Evolutionary conservation across 1,140 invertebrate species (phyloP).

Genomic region (Frieseomelitta varia): DNA sequence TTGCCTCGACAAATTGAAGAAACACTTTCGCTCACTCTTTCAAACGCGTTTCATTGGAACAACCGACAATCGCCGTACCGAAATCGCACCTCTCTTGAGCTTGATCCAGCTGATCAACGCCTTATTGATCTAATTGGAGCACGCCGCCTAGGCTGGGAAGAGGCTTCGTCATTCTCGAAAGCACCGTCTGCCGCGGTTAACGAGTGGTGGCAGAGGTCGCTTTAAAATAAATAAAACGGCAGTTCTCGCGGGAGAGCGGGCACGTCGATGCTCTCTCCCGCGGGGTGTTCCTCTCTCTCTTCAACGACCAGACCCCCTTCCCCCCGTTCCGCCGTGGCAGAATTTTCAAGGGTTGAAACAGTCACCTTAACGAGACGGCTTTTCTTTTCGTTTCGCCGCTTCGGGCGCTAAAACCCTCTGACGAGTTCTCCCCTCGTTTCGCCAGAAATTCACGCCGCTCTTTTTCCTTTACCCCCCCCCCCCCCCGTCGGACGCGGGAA

Average conservation of each 20-base stretch:
- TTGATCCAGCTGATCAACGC: neutral
- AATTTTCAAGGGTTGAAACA: slow-evolving; percentile 64
- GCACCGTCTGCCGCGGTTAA: neutral
- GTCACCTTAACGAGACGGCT: slow-evolving; percentile 67
- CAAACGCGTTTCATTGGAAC: no score
- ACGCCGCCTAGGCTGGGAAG: no score
- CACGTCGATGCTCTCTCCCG: slow-evolving; percentile 13
- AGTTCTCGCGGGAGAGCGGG: neutral
- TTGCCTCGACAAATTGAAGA: no score
- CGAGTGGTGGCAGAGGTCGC: neutral
- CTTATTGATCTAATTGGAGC: neutral
- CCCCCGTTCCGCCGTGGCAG: slow-evolving; percentile 6
- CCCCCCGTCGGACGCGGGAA: slow-evolving; percentile 15
- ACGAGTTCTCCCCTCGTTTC: slow-evolving; percentile 39
- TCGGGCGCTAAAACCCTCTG: slow-evolving; percentile 35
- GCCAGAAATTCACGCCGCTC: slow-evolving; percentile 24
- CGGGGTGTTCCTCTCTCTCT: neutral
- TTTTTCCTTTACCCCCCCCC: neutral
- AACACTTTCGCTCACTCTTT: no score
- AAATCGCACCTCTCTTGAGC: neutral
- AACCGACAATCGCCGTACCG: no score
- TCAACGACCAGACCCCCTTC: slow-evolving; percentile 2
- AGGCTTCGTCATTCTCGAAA: neutral
- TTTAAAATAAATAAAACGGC: slow-evolving; percentile 7
- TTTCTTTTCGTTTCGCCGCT: slow-evolving; percentile 53